These are phyloP conservation scores for Myripristis murdjan DNA, from an alignment of 2,797 vertebrate genomes.

Conservation along the genomic window DNA sequence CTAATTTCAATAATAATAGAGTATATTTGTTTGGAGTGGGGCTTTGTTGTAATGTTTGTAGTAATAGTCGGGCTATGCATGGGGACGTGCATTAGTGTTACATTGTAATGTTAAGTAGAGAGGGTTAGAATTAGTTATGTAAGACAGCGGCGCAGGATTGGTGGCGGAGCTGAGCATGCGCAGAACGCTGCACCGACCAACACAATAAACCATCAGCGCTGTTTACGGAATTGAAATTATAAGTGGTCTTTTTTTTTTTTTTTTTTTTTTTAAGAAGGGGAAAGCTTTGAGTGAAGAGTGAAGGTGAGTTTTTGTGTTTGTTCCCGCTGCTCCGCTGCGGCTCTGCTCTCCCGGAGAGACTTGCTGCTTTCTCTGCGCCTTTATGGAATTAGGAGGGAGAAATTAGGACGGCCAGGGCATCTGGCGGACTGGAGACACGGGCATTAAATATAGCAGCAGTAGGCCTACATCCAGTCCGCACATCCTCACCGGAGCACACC, in stretches of 20 bases:
- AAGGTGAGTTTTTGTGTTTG: conserved; percentile 36
- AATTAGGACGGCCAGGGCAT: not conserved
- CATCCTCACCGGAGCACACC: not conserved
- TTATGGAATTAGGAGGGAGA: conserved; percentile 2
- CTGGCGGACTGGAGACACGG: conserved; percentile 13
- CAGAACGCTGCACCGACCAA: conserved; percentile 18
- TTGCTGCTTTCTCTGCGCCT: not conserved
- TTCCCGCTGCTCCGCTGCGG: not conserved
- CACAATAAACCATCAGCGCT: conserved; percentile 20
- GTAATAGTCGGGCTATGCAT: no score
- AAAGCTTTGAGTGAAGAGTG: not conserved
- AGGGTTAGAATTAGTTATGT: conserved; percentile 50
- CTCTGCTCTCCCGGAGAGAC: no score
- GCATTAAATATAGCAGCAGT: conserved; percentile 2
- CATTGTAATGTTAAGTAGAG: not conserved
- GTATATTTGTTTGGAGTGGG: no score
- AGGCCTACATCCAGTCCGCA: not conserved
- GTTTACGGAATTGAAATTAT: conserved; percentile 27
- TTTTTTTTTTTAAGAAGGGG: conserved; percentile 5
- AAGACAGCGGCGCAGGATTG: conserved; percentile 42
- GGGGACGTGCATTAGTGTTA: no score
- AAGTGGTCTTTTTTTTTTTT: not conserved
- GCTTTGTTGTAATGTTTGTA: no score
- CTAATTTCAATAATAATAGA: no score
- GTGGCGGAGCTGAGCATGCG: conserved; percentile 52